Evolutionary conservation across 2,888 invertebrate species (phyloP).

Genomic region (Drosophila paranaensis): DNA sequence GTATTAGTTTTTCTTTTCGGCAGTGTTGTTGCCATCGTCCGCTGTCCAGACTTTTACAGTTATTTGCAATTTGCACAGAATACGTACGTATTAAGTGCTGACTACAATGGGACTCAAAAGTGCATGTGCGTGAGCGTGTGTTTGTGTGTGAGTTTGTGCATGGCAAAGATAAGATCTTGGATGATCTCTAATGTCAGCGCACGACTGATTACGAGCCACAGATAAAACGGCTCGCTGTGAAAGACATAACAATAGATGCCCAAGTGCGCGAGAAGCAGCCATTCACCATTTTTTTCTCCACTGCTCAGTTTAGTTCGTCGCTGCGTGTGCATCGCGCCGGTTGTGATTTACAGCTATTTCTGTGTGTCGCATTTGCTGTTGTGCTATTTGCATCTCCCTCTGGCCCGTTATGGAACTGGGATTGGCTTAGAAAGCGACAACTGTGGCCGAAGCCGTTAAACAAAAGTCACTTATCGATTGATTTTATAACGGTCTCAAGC

Average conservation of each 20-base stretch:
- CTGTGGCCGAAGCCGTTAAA: constrained; percentile 12
- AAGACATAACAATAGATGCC: constrained; percentile 37
- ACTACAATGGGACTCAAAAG: constrained; percentile 32
- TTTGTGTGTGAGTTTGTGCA: constrained; percentile 12
- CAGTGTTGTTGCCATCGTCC: constrained; percentile 27
- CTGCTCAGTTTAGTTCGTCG: constrained; percentile 51
- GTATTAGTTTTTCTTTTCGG: constrained; percentile 48
- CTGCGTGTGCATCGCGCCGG: constrained; percentile 52
- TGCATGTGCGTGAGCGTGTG: constrained; percentile 22
- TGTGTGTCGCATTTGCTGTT: constrained; percentile 1
- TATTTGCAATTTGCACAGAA: constrained; percentile 17
- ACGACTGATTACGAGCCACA: constrained; percentile 22
- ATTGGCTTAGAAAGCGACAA: constrained; percentile 21
- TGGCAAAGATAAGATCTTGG: constrained; percentile 44
- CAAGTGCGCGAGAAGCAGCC: constrained; percentile 33
- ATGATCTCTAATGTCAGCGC: constrained; percentile 56
- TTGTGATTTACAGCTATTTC: constrained; percentile 42
- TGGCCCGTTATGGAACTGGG: not conserved
- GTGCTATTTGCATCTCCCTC: constrained; percentile 5
- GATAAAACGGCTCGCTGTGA: constrained; percentile 31
- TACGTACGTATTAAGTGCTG: constrained; percentile 1
- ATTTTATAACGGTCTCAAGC: not conserved
- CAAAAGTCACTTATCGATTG: constrained; percentile 18
- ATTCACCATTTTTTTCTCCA: constrained; percentile 29
- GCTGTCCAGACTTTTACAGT: constrained; percentile 20